Conservation (phyloP, 2,797 vertebrate genomes). For the Nannoperca australis region DNA sequence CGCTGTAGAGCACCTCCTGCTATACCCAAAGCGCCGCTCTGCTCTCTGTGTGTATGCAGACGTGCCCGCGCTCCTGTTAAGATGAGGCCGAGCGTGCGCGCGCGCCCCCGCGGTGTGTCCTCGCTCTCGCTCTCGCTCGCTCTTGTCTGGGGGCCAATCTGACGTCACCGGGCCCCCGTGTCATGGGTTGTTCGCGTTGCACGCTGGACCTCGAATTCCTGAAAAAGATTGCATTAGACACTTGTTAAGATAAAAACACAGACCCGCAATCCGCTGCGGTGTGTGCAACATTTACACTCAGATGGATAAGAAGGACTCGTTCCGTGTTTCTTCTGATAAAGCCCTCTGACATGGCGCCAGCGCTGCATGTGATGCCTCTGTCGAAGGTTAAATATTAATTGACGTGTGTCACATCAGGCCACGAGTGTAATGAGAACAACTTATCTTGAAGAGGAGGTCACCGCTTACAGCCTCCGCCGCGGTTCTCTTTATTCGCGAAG, state of each 20-base stretch:
- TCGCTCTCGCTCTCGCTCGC: constrained; percentile 60
- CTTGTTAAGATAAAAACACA: constrained; percentile 72
- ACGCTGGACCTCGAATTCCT: constrained; percentile 64
- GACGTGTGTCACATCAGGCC: constrained; percentile 61
- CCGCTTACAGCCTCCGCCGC: neutral
- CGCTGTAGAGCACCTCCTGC: constrained; percentile 77
- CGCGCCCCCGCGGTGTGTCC: constrained; percentile 67
- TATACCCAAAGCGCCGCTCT: constrained; percentile 73
- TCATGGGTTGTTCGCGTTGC: constrained; percentile 68
- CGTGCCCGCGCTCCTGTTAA: constrained; percentile 80
- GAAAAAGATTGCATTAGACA: constrained; percentile 80
- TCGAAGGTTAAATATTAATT: constrained; percentile 84
- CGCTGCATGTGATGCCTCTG: constrained; percentile 71
- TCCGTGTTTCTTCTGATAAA: constrained; percentile 81
- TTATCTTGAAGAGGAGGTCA: constrained; percentile 24
- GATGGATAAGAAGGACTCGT: constrained; percentile 73
- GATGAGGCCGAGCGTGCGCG: constrained; percentile 77
- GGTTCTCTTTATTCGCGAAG: constrained; percentile 8
- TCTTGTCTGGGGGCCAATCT: constrained; percentile 70
- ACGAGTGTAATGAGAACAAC: constrained; percentile 33
- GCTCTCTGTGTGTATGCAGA: constrained; percentile 80
- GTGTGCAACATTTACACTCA: constrained; percentile 75
- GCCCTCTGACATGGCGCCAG: constrained; percentile 76
- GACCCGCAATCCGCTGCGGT: constrained; percentile 49
- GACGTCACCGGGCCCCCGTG: constrained; percentile 78